Evolutionary conservation across 2,797 vertebrate species (phyloP), one percentile per base, ranked within the genome.

Genomic region (Sylvilagus floridanus): DNA sequence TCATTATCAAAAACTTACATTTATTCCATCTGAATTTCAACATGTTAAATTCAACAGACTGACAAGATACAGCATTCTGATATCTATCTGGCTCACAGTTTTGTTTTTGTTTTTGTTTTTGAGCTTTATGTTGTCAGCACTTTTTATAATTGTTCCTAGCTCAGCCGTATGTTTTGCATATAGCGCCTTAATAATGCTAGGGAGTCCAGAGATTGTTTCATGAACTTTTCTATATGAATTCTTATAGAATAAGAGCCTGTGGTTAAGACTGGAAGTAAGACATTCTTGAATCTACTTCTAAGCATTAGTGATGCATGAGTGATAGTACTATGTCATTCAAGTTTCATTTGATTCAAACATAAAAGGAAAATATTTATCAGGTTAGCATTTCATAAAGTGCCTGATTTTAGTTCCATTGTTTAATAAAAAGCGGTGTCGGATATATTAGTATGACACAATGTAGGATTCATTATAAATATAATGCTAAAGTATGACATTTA

Each of bases 71-170:
- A 73, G 6, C 30, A 77, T 90, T 71, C 26, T 66, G 8, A 42
- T 88, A 68, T 83, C 16, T 60, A 37, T 42, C 26, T 54, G 50
- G 69, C 79, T 95, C 19, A 66, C 21, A 71, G 14, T 69, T 71
- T 50, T 57, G 42, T 57, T 5, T 5, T 19, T 57, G 14, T 57
- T 54, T 54, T 54, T 54, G 2, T 54, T 28, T 93, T 60, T 68
- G 50, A 84, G 65, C 17, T 91, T 71, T 85, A n/a, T 75, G 24
- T 11, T 22, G 81, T 76, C 52, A 84, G 35, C 17, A 89, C 24
- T 32, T 91, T 82, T 93, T 86, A 86, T 88, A 92, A 87, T 50
- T 78, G 6, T 32, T 2, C 16, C 2, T 82, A 95, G 50, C 50
- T 81, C 13, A 63, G 86, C 65, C 65, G 88, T 68, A 62, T 84